phyloP scores from a whole-genome alignment of 2,888 invertebrate species.

The Lymantria monacha region DNA sequence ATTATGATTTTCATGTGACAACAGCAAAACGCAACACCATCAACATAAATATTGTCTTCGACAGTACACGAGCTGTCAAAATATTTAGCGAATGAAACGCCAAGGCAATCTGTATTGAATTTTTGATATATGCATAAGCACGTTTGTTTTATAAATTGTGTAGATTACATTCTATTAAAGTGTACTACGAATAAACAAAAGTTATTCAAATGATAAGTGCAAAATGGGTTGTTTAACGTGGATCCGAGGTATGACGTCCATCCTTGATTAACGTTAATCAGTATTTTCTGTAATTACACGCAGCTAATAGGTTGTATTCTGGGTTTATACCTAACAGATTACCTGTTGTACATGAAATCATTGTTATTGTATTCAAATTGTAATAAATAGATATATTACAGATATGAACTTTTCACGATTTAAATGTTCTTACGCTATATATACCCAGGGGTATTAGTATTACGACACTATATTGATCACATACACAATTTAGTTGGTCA shows the following conservation, averaged over 20 bases:
- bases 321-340: no score
- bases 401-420: no score
- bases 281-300: constrained; percentile 10
- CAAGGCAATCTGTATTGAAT: neutral
- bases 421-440: no score
- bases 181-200: constrained; percentile 11
- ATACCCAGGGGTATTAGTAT: no score
- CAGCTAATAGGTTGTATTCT: constrained; percentile 6
- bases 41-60: constrained; percentile 4
- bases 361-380: neutral
- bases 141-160: constrained; percentile 8
- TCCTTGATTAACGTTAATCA: constrained; percentile 31
- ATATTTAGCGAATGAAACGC: neutral
- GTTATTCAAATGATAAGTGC: constrained; percentile 44
- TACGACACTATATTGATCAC: neutral
- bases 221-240: constrained; percentile 74
- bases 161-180: no score
- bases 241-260: constrained; percentile 72
- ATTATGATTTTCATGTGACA: constrained; percentile 32
- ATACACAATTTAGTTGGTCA: neutral
- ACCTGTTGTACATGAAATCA: neutral
- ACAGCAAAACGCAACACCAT: neutral
- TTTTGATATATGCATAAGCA: constrained; percentile 6
- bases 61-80: neutral
- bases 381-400: neutral